These are phyloP conservation scores for Mactra quadrangularis DNA, from an alignment of 1,140 invertebrate species.

Conservation along the genomic window DNA sequence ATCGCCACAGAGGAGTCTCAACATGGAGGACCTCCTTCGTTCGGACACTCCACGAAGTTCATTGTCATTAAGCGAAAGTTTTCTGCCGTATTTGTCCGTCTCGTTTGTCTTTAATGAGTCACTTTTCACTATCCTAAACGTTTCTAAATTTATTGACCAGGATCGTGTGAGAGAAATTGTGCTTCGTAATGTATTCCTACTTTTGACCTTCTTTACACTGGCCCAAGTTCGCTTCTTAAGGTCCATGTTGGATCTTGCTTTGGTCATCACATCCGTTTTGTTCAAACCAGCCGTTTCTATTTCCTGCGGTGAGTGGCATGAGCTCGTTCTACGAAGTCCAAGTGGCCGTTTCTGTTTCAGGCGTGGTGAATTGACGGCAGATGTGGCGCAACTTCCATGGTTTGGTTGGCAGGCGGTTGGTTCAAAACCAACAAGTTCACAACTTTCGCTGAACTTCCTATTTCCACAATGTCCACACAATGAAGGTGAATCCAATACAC, in stretches of 20 bases:
- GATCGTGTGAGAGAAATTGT: constrained; percentile 38
- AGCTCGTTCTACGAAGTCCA: constrained; percentile 1
- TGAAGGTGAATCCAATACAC: constrained; percentile 21
- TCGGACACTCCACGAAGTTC: constrained; percentile 20
- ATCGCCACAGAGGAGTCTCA: constrained; percentile 10
- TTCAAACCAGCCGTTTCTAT: neutral
- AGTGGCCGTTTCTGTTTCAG: neutral
- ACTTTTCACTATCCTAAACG: constrained; percentile 16
- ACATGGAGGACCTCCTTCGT: constrained; percentile 23
- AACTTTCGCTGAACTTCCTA: constrained; percentile 27
- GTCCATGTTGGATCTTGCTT: constrained; percentile 30
- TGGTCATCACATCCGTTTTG: constrained; percentile 1
- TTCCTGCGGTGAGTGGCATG: neutral
- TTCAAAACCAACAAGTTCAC: constrained; percentile 24
- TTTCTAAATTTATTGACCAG: constrained; percentile 35
- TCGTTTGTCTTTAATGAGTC: neutral
- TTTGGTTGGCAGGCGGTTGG: neutral
- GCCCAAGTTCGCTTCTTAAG: neutral
- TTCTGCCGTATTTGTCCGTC: neutral
- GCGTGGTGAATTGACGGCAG: neutral
- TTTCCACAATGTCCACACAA: constrained; percentile 35
- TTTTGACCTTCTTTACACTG: neutral
- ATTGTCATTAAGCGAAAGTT: constrained; percentile 48
- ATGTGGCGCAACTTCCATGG: neutral
- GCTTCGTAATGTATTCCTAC: neutral